Base-by-base conservation (phyloP, 2,797 vertebrate species). In the Malurus splendens region DNA sequence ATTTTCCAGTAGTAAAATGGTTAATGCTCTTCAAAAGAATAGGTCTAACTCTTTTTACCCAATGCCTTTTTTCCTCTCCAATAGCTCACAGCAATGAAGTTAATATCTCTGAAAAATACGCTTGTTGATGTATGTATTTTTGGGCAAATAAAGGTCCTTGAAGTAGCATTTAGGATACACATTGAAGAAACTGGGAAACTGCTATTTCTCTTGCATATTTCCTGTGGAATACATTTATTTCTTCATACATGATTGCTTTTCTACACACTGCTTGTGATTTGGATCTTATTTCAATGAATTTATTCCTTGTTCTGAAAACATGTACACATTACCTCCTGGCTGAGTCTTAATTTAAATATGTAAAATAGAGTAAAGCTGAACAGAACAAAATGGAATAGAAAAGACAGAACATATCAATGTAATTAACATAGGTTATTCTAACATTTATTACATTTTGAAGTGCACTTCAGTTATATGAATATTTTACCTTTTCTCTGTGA, bases 221-320 rank as follows among this genome's bases (percentile, higher is more conserved):
- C 32, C 50, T 73, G 65, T 62, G 52, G 39, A 93, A 86, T 71
- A 60, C 28, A 67, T 84, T 88, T 8, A 71, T 56, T 50, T 84
- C 60, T 88, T 76, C 50, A 73, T 61, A 39, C 42, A 54, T 6
- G 41, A 36, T 51, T 82, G 74, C 59, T 86, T 84, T 91, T 41
- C 44, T 44, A 76, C 24, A 56, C 32, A 32, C 50, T 62, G 56
- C 45, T 82, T 91, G 42, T 76, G 38, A 51, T 50, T 54, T 79
- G 92, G 65, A 81, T 82, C 74, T 82, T 79, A 30, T 27, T 93
- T 82, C 80, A 88, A 90, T 50, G 81, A 85, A 91, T 91, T 82
- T 88, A 84, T 79, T 91, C 71, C n/a, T 54, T 73, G 32, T 66
- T 92, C 80, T 67, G 44, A 79, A 94, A 94, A 88, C 16, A 44